phyloP scores from a whole-genome alignment of 2,797 vertebrate species.

The Coregonus sp. region DNA sequence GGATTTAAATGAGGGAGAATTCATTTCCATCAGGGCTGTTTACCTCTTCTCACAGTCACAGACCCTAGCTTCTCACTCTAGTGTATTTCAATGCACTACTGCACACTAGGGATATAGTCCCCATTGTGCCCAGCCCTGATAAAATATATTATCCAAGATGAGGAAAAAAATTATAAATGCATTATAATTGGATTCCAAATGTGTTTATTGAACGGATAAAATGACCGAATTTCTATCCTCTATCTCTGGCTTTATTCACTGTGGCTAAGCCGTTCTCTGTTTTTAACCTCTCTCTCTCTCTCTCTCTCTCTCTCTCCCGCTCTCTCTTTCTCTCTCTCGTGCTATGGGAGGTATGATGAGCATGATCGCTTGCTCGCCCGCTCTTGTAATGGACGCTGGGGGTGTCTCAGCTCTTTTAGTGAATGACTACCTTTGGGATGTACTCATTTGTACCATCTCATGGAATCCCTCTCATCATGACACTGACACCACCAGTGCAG shows the following conservation, averaged over 20 bases:
- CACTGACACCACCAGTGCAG: conserved; percentile 22
- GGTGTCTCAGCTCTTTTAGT: not conserved
- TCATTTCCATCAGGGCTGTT: conserved; percentile 20
- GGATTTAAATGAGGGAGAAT: conserved; percentile 18
- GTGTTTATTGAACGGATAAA: conserved; percentile 66
- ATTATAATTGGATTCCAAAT: conserved; percentile 59
- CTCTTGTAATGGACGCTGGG: not conserved
- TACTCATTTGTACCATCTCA: conserved; percentile 4
- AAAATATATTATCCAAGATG: conserved; percentile 52
- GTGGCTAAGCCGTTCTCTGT: conserved; percentile 53
- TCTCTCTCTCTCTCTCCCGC: conserved; percentile 1
- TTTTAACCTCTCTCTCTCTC: conserved; percentile 26
- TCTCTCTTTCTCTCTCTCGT: not conserved
- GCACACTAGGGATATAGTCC: conserved; percentile 37
- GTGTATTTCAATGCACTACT: conserved; percentile 46
- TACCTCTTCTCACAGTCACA: conserved; percentile 15
- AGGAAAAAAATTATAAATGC: conserved; percentile 53
- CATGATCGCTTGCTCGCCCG: not conserved
- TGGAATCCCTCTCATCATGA: conserved; percentile 37
- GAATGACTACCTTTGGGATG: not conserved
- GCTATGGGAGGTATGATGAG: not conserved
- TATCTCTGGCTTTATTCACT: conserved; percentile 57
- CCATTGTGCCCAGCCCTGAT: conserved; percentile 59
- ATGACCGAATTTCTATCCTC: conserved; percentile 54
- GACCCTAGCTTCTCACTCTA: not conserved